A percentile compares a stretch with the other conserved stretches of the same genome.
Conservation (phyloP, 2,888 invertebrate genomes). For the Patella ulyssiponensis region DNA sequence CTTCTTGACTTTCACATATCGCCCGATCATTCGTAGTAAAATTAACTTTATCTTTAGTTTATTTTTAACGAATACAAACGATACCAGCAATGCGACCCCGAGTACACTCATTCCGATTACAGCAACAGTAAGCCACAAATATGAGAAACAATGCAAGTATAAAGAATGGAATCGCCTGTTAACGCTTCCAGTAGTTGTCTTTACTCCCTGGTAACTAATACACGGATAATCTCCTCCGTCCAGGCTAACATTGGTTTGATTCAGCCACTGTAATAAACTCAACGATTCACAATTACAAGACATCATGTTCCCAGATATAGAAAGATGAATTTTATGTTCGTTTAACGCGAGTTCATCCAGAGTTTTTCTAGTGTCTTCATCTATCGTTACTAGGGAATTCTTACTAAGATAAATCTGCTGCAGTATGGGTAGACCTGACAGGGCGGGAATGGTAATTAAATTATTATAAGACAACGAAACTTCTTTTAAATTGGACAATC, state of each 20-base stretch:
- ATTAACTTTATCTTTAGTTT: neutral
- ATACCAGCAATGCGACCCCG: neutral
- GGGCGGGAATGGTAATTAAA: neutral
- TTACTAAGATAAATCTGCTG: too few species aligned
- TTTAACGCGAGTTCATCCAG: neutral
- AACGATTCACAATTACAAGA: neutral
- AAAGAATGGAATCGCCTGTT: neutral
- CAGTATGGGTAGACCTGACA: too few species aligned
- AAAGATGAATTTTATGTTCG: neutral
- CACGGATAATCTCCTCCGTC: neutral
- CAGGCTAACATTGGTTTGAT: neutral
- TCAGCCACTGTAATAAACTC: neutral
- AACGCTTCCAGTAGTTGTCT: neutral
- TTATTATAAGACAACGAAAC: neutral
- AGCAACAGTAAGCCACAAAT: neutral
- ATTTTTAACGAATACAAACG: neutral
- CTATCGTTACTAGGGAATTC: too few species aligned
- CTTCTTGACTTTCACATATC: neutral
- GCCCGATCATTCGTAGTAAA: neutral
- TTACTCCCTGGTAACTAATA: neutral
- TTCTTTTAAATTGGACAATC: neutral
- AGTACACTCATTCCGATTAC: neutral
- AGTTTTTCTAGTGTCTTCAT: too few species aligned
- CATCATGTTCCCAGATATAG: neutral
- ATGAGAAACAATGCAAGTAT: neutral